Conservation (phyloP, 2,888 invertebrate genomes). For the Protodeltote pygarga region DNA sequence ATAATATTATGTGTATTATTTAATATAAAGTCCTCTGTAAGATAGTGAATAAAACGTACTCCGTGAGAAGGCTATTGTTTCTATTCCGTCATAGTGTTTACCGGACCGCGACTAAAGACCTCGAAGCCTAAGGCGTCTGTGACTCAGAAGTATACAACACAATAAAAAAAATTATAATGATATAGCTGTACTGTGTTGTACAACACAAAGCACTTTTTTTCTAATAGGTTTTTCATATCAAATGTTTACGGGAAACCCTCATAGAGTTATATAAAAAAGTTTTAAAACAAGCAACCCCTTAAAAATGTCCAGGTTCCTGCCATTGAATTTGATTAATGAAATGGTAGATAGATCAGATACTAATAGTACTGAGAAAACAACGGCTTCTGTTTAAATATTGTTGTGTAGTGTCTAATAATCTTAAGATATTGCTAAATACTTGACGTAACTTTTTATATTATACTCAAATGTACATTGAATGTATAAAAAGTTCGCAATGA, state of each 20-base stretch:
- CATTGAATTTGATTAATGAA: no score
- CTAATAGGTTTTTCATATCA: conserved; percentile 20
- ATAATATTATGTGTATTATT: conserved; percentile 43
- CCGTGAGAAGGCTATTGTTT: conserved; percentile 75
- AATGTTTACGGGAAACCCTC: conserved; percentile 22
- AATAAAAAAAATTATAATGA: no score
- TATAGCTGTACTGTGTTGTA: no score
- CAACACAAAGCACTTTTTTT: conserved; percentile 30
- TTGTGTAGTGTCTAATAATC: conserved; percentile 10
- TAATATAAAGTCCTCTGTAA: conserved; percentile 35
- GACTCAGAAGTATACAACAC: no score
- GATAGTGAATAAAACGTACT: conserved; percentile 63
- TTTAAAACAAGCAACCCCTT: conserved; percentile 16
- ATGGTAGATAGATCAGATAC: no score
- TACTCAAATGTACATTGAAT: conserved; percentile 40
- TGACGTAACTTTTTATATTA: conserved; percentile 29
- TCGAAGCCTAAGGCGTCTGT: conserved; percentile 55
- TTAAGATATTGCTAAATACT: conserved; percentile 19
- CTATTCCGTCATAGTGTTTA: conserved; percentile 67
- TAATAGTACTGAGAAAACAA: conserved; percentile 1
- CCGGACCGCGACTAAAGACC: conserved; percentile 71
- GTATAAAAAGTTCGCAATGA: conserved; percentile 43
- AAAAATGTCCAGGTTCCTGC: conserved; percentile 6
- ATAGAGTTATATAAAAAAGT: conserved; percentile 11
- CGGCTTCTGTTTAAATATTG: conserved; percentile 4